Evolutionary conservation across 2,797 vertebrate species (phyloP), one percentile per base, ranked within the genome.

Genomic region (Pseudochirops corinnae): DNA sequence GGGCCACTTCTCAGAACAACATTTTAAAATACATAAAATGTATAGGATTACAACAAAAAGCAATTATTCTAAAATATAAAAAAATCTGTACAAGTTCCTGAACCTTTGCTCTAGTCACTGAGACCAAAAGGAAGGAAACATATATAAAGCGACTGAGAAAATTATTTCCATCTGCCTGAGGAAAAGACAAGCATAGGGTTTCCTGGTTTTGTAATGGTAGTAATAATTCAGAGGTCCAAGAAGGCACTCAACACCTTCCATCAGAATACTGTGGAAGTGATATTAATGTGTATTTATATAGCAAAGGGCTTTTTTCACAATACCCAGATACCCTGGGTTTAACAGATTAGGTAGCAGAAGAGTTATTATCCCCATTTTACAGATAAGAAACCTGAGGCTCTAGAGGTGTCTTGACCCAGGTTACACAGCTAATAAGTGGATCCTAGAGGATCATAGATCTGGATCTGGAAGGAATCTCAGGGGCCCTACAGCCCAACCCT

Each of bases 221-320:
- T 87, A 87, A 87, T 87, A 33, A 87, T 46, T 87, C 74, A 87
- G 74, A 26, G 39, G 21, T 2, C 39, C 46, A 87, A 87, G 39
- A 50, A 87, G n/a, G 74, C 74, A 87, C 39, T 87, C 74, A 87
- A 87, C 74, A 87, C 74, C 74, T 87, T 87, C 74, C 74, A 87
- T 87, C 39, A 87, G 39, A 87, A 74, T 74, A n/a, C 33, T 74
- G 6, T 74, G 62, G 62, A 74, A 39, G n/a, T 21, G 62, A 39
- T 39, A 74, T 74, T 74, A 74, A 50, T 26, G 74, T 26, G 74
- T 21, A 26, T 26, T 82, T 87, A 50, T 46, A 50, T n/a, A 39
- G 74, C 74, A 87, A 50, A 87, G 24, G 39, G 74, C 74, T 28
- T 87, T 87, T 24, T 87, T 87, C 21, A 87, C 39, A 50, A 87